Evolutionary conservation across 2,888 invertebrate genomes (phyloP).

Genomic region (Nemurella pictetii): DNA sequence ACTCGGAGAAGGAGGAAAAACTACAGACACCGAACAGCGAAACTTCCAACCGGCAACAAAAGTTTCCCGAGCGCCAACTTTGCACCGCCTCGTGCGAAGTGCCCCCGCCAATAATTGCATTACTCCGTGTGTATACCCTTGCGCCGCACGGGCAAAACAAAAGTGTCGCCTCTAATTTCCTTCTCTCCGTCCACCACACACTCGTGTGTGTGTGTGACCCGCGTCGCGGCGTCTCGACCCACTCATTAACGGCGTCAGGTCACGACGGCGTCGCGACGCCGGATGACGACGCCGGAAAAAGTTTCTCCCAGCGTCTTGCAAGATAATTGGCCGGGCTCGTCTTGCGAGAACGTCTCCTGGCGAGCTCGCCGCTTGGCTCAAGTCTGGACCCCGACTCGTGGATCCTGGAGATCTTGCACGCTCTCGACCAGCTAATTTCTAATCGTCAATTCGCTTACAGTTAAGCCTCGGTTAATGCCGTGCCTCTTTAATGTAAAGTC

Average conservation of each 20-base stretch:
- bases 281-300: not conserved
- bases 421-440: conserved; percentile 33
- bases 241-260: conserved; percentile 10
- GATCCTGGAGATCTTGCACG: not conserved
- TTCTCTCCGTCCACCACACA: not conserved
- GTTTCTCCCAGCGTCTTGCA: not conserved
- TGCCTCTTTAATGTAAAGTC: not conserved
- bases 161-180: not conserved
- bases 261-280: not conserved
- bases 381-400: not conserved
- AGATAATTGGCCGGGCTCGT: conserved; percentile 7
- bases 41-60: not conserved
- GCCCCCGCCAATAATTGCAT: not conserved
- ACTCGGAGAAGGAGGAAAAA: too few relatives aligned
- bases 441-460: conserved; percentile 33
- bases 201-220: not conserved
- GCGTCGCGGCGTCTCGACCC: not conserved
- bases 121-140: not conserved
- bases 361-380: not conserved
- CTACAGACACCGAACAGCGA: too few relatives aligned
- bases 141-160: not conserved
- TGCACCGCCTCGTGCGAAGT: not conserved
- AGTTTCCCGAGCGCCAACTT: not conserved
- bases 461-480: conserved; percentile 2
- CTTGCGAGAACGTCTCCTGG: not conserved